phyloP scores from a whole-genome alignment of 2,888 invertebrate species.

The Gerris lacustris region DNA sequence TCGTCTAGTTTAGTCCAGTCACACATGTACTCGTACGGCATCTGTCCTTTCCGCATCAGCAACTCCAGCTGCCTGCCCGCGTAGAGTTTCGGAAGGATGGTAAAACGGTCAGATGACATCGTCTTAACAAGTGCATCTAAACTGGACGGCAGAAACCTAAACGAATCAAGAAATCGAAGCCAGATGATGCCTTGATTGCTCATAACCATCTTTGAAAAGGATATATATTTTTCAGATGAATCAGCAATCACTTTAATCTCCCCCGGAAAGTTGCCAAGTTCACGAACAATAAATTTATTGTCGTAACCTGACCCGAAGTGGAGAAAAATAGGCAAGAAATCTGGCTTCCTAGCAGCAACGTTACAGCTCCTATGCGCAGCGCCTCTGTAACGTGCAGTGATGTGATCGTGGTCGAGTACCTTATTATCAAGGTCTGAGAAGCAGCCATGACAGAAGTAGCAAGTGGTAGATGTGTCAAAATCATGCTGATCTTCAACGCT shows the following conservation, averaged over 20 bases:
- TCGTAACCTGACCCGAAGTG: conserved; percentile 24
- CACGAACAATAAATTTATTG: conserved; percentile 27
- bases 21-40: conserved; percentile 29
- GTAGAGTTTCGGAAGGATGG: conserved; percentile 16
- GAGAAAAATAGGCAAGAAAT: conserved; percentile 33
- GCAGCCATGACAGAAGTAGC: background rate
- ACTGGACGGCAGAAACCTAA: conserved; percentile 1
- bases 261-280: conserved; percentile 28
- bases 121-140: background rate
- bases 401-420: conserved; percentile 32
- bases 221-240: conserved; percentile 33
- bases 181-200: background rate
- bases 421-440: background rate
- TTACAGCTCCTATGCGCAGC: conserved; percentile 32
- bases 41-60: conserved; percentile 20
- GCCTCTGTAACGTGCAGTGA: conserved; percentile 31
- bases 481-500: background rate
- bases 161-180: background rate
- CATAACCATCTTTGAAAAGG: conserved; percentile 7
- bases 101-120: conserved; percentile 15
- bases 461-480: background rate
- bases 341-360: conserved; percentile 31
- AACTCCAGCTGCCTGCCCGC: conserved; percentile 6
- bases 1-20: conserved; percentile 20
- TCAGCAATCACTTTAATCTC: conserved; percentile 31